A percentile compares a stretch with the other conserved stretches of the same genome.
phyloP scores from a whole-genome alignment of 2,797 vertebrate species.

The Chrosomus eos region DNA sequence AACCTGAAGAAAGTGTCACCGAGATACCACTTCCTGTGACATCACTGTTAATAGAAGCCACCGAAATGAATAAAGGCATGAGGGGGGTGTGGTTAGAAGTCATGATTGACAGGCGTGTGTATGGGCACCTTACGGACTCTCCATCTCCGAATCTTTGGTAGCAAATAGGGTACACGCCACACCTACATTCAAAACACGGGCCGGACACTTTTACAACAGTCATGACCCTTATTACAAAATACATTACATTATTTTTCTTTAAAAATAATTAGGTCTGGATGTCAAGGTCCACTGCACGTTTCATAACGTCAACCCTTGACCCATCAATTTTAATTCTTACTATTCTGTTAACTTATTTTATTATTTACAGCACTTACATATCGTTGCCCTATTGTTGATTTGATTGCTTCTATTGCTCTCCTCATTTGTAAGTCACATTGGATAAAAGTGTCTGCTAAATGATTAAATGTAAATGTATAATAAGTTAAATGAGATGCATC shows the following conservation, averaged over 20 bases:
- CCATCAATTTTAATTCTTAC: neutral
- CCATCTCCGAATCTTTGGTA: conserved; percentile 52
- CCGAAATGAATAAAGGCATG: neutral
- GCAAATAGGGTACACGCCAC: conserved; percentile 38
- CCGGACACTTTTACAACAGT: conserved; percentile 42
- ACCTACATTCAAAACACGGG: conserved; percentile 57
- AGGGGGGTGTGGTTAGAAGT: conserved; percentile 33
- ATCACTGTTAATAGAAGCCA: conserved; percentile 49
- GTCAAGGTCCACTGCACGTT: too few species aligned
- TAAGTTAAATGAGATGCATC: neutral
- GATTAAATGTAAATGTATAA: neutral
- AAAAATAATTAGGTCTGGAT: neutral
- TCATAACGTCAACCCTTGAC: neutral
- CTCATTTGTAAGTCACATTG: neutral
- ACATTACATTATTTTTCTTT: neutral
- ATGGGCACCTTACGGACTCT: conserved; percentile 56
- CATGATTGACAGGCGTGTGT: conserved; percentile 19
- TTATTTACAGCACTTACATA: too few species aligned
- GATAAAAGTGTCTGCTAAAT: neutral
- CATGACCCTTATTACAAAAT: neutral
- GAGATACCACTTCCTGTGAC: conserved; percentile 9
- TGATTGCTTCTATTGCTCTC: too few species aligned
- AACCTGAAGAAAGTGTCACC: conserved; percentile 10
- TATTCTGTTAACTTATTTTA: neutral
- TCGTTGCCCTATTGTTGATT: too few species aligned